Base-by-base conservation (phyloP, 2,888 invertebrate species). In the Hydriomena furcata region DNA sequence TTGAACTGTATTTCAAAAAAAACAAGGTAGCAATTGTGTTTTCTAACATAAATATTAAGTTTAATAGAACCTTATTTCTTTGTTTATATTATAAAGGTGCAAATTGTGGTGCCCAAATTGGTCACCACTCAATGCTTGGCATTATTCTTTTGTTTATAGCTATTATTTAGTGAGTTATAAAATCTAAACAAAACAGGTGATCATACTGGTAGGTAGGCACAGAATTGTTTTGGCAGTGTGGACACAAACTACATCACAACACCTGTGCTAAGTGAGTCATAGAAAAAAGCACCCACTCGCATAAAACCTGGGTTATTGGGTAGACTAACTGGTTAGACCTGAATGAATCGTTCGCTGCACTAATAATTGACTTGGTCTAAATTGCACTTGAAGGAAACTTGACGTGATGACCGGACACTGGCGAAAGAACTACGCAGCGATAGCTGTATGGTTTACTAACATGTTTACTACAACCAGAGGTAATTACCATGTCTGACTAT, bases 401-500 rank as follows among this genome's bases (percentile, higher is more conserved):
- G 71, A 72, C 74, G 66, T 68, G 62, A 65, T 63, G 61, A 70
- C 57, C 55, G 53, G 60, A 58, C 65, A 58, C 43, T 49, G 58
- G 55, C 60, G n/a, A 61, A 58, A 60, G 50, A 55, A 58, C 57
- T 66, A 63, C 62, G 60, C 65, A 47, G 12, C 10, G 10, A n/a
- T 40, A 42, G 1, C 7, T 37, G 7, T 8, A 40, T 5, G 52
- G 37, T 58, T 52, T 48, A 6, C 37, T 13, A 24, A 7, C 11
- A 46, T 36, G 7, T 46, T 40, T 41, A 37, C 43, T 20, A 52
- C 24, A 45, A 36, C 27, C 5, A 44, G 24, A 34, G 10, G 48
- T 56, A 74, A 91, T 84, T 71, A 93, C 93, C 93, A 93, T 61
- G 91, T 92, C 82, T 93, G 92, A 73, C 92, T 87, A 79, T 92